Evolutionary conservation across 2,113 vertebrate species (phyloP), one percentile per base, ranked within the genome.

Genomic region (Mungos mungo): DNA sequence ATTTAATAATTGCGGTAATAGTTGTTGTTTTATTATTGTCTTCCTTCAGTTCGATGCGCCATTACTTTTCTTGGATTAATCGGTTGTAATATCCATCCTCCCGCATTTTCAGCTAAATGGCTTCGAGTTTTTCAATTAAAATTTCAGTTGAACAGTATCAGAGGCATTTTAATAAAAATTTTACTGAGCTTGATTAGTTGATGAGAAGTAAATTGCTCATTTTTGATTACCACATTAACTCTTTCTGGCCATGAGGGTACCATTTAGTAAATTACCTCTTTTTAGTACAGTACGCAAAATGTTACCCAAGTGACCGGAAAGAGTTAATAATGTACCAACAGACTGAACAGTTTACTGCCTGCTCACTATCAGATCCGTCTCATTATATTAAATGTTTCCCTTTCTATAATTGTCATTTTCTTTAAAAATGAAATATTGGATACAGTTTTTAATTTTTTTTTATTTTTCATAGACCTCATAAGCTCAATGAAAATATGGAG

Each of bases 221-320:
- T 98, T 98, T 97, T 97, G 96, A 98, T 98, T 97, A 98, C 89
- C 96, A 97, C 97, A 96, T 98, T 98, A 97, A 98, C 98, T 98
- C 97, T 97, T 97, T 96, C 95, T 80, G 87, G 93, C 87, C 98
- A 68, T 97, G 57, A 35, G 98, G 97, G 98, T 96, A 35, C 93
- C 92, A 92, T 98, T 98, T 74, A 88, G 92, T 97, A 97, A 98
- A 98, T 98, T 98, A 90, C 96, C 96, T 96, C 96, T 97, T 96
- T 97, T 97, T 90, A 93, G 95, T 65, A 60, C 94, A 72, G 87
- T 14, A 33, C 76, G 66, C 31, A 33, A 25, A 97, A 98, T 97
- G 93, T 96, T 69, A 95, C 98, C 97, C 97, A 79, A 38, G 98
- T 86, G 98, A 92, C 96, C 74, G 57, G 97, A 97, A 98, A 97